phyloP scores from a whole-genome alignment of 1,140 invertebrate species.

The Homarus americanus region DNA sequence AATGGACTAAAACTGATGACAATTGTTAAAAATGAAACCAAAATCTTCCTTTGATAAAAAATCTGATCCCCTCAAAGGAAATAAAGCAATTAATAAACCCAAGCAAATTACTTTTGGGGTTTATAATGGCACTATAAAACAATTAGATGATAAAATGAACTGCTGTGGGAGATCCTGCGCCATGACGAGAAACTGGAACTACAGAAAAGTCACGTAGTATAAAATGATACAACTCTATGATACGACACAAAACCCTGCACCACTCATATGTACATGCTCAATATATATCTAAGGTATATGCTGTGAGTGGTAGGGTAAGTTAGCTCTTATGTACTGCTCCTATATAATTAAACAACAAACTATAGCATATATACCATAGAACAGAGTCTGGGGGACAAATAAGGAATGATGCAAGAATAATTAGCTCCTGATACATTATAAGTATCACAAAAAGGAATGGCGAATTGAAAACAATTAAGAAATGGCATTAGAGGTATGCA shows the following conservation, averaged over 20 bases:
- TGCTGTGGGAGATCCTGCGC: conserved; percentile 43
- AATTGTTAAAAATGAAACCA: neutral
- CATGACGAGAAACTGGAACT: conserved; percentile 56
- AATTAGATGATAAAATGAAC: conserved; percentile 2
- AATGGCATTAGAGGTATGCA: conserved; percentile 37
- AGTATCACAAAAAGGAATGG: conserved; percentile 43
- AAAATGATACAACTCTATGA: conserved; percentile 69
- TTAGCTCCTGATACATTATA: conserved; percentile 34
- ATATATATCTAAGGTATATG: conserved; percentile 66
- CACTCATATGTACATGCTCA: conserved; percentile 70
- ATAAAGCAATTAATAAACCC: conserved; percentile 12
- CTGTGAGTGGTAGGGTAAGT: conserved; percentile 59
- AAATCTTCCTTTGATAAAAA: neutral
- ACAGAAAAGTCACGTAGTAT: conserved; percentile 67
- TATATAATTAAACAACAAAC: conserved; percentile 64
- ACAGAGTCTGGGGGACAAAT: conserved; percentile 45
- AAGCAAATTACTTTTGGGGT: neutral
- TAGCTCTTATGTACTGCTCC: conserved; percentile 63
- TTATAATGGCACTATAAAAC: conserved; percentile 7
- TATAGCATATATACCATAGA: conserved; percentile 62
- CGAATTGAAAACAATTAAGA: conserved; percentile 37
- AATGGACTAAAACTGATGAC: conserved; percentile 14
- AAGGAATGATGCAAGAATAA: conserved; percentile 40
- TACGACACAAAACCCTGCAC: conserved; percentile 63
- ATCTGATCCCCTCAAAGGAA: conserved; percentile 2